Conservation (phyloP, 2,888 invertebrate genomes). For the Periphyllus acericola region DNA sequence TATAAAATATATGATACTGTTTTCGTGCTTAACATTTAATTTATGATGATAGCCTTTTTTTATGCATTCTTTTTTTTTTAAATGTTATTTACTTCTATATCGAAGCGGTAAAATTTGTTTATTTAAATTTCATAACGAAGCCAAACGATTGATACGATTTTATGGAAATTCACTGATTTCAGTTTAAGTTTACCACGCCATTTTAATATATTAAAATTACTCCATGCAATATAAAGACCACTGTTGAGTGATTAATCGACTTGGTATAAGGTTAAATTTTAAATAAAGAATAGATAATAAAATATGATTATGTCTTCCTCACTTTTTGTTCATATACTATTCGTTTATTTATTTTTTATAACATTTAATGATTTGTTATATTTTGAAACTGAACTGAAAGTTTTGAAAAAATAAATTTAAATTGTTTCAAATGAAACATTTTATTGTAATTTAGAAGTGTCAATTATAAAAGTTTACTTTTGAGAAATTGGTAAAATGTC, state of each 20-base stretch:
- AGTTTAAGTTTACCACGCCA: not conserved
- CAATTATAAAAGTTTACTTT: no score
- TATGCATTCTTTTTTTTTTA: not conserved
- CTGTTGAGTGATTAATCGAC: not conserved
- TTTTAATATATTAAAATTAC: not conserved
- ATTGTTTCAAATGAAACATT: no score
- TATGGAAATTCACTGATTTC: not conserved
- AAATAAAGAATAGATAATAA: not conserved
- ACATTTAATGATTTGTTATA: no score
- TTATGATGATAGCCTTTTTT: not conserved
- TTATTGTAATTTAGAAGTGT: no score
- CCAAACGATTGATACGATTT: conserved; percentile 4
- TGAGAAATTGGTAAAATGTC: no score
- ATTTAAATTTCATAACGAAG: not conserved
- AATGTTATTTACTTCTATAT: not conserved
- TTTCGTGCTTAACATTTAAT: not conserved
- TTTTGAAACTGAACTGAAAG: not conserved
- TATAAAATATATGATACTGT: not conserved
- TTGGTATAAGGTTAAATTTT: not conserved
- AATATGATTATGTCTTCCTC: no score
- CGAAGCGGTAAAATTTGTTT: not conserved
- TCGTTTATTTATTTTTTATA: not conserved
- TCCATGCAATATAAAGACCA: not conserved
- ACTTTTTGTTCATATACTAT: not conserved
- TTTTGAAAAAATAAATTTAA: no score